Conservation (phyloP, 1,140 invertebrate species). For the Thaumetopoea pityocampa region DNA sequence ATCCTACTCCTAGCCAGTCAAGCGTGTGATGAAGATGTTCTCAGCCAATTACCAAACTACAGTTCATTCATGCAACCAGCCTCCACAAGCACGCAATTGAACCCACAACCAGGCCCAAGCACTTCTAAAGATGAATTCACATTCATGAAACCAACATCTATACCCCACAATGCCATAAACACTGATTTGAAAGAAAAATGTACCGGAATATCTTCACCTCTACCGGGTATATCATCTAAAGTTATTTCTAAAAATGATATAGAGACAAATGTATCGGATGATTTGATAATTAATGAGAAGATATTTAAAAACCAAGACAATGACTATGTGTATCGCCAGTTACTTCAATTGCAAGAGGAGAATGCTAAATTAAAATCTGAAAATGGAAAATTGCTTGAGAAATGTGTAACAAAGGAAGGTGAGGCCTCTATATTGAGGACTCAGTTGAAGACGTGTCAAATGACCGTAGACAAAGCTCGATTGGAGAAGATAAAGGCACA, state of each 20-base stretch:
- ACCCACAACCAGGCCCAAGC: constrained; percentile 28
- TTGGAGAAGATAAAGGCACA: constrained; percentile 59
- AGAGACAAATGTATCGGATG: constrained; percentile 30
- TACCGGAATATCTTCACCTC: constrained; percentile 49
- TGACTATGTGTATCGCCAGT: constrained; percentile 39
- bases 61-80: constrained; percentile 51
- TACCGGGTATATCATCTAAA: constrained; percentile 46
- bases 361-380: constrained; percentile 66
- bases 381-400: constrained; percentile 59
- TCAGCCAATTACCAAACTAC: constrained; percentile 44
- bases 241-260: constrained; percentile 17
- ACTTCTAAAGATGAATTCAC: constrained; percentile 38
- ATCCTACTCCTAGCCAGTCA: constrained; percentile 65
- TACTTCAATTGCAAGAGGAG: constrained; percentile 53
- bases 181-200: constrained; percentile 48
- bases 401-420: constrained; percentile 68
- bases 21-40: constrained; percentile 59
- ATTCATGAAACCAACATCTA: constrained; percentile 51
- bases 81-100: constrained; percentile 50
- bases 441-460: constrained; percentile 58
- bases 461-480: constrained; percentile 52
- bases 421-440: constrained; percentile 65
- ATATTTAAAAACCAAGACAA: constrained; percentile 43
- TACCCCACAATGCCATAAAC: constrained; percentile 25
- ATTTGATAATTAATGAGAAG: constrained; percentile 49